A percentile compares a stretch with the other conserved stretches of the same genome.
phyloP scores from a whole-genome alignment of 2,888 invertebrate genomes.

The Andrena marginata region DNA sequence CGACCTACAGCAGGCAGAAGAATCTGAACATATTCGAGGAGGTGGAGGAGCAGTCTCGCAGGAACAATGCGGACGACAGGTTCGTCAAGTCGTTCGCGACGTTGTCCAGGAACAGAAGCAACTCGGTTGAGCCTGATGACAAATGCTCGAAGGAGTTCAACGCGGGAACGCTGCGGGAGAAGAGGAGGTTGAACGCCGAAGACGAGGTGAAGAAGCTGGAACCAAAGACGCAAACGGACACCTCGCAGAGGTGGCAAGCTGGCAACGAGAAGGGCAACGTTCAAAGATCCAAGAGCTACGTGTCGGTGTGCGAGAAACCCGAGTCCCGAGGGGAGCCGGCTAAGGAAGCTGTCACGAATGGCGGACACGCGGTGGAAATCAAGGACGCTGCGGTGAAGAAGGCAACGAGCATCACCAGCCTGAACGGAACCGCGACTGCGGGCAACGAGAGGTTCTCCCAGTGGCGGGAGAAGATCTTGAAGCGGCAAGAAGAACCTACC shows the following conservation, averaged over 20 bases:
- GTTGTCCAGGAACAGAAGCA: conserved; percentile 64
- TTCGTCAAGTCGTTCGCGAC: conserved; percentile 67
- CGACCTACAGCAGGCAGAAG: conserved; percentile 80
- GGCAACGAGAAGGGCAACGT: conserved; percentile 66
- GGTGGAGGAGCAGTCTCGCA: conserved; percentile 49
- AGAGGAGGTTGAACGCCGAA: neutral
- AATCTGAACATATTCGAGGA: conserved; percentile 81
- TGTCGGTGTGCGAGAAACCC: conserved; percentile 74
- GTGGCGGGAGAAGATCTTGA: conserved; percentile 80
- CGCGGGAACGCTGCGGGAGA: conserved; percentile 1
- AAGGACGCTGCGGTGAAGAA: conserved; percentile 31
- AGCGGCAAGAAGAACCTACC: conserved; percentile 78
- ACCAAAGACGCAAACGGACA: conserved; percentile 59
- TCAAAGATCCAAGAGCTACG: conserved; percentile 80
- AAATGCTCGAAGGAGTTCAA: neutral
- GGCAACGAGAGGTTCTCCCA: conserved; percentile 80
- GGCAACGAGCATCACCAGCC: conserved; percentile 75
- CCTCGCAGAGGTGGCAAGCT: conserved; percentile 46
- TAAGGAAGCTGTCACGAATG: neutral
- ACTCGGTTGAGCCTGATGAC: conserved; percentile 11
- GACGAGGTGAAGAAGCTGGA: conserved; percentile 37
- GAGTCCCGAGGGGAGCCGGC: conserved; percentile 57
- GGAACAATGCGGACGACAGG: conserved; percentile 59
- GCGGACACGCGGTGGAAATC: conserved; percentile 1
- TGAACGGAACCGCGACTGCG: conserved; percentile 71